phyloP scores from a whole-genome alignment of 2,113 vertebrate species.

The Falcunculus frontatus region DNA sequence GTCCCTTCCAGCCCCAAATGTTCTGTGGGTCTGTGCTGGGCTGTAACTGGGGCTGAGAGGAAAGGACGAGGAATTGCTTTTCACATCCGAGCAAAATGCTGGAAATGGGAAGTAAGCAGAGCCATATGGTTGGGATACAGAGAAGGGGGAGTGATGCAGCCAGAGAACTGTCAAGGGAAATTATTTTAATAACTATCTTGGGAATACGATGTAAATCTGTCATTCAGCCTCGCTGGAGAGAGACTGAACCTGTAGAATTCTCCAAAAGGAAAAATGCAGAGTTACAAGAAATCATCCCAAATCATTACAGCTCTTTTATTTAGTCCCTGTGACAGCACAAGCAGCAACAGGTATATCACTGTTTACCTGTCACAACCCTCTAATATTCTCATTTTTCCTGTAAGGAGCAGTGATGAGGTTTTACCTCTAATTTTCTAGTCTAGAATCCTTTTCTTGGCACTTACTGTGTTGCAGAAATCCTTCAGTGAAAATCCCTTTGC shows the following conservation, averaged over 20 bases:
- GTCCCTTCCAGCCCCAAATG: fast-evolving
- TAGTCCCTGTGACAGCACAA: neutral
- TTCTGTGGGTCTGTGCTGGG: neutral
- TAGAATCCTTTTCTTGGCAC: neutral
- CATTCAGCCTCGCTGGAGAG: neutral
- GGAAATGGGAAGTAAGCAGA: neutral
- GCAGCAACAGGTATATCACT: neutral
- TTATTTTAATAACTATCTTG: constrained; percentile 36
- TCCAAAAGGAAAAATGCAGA: neutral
- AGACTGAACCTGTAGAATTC: neutral
- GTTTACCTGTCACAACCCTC: neutral
- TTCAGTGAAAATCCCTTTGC: neutral
- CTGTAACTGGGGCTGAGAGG: fast-evolving
- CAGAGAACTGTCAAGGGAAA: constrained; percentile 39
- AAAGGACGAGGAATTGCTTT: neutral
- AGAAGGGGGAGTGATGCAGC: neutral
- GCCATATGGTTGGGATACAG: neutral
- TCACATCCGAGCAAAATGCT: neutral
- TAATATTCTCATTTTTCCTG: neutral
- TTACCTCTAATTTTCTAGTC: neutral
- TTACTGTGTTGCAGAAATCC: neutral
- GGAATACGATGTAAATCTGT: constrained; percentile 21
- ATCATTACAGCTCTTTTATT: neutral
- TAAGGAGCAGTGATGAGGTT: neutral
- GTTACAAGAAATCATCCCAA: neutral